A percentile compares a stretch with the other conserved stretches of the same genome.
phyloP scores from a whole-genome alignment of 92 coral and sea anemone species.

The Parazoanthus swiftii region DNA sequence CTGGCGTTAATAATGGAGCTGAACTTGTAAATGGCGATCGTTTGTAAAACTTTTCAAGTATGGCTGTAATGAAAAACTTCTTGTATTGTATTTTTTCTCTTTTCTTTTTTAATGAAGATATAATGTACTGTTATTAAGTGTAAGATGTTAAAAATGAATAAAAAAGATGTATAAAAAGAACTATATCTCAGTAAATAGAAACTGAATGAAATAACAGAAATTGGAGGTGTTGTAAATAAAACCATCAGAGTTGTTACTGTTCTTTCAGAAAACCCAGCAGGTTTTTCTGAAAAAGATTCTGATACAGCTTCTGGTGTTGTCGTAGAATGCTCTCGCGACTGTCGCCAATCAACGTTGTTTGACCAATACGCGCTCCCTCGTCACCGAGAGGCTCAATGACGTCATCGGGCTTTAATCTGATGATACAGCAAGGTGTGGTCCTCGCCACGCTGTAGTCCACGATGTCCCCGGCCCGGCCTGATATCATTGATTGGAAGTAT shows the following conservation, averaged over 20 bases:
- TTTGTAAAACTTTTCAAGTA: too few relatives aligned
- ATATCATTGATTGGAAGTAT: slow-evolving; percentile 35
- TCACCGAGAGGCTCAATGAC: slow-evolving; percentile 29
- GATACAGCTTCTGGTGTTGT: slow-evolving; percentile 19
- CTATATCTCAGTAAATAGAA: too few relatives aligned
- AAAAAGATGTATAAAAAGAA: too few relatives aligned
- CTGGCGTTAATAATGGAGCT: too few relatives aligned
- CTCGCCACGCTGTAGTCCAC: slow-evolving; percentile 21
- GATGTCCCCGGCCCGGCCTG: slow-evolving; percentile 40
- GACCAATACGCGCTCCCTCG: slow-evolving; percentile 38
- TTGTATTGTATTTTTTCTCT: too few relatives aligned
- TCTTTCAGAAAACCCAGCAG: slow-evolving; percentile 15
- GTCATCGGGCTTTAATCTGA: slow-evolving; percentile 39
- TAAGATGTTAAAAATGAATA: too few relatives aligned
- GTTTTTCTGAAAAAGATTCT: slow-evolving; percentile 32
- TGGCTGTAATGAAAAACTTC: too few relatives aligned
- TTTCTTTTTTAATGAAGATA: too few relatives aligned
- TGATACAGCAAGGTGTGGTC: slow-evolving; percentile 9
- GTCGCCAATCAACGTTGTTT: slow-evolving; percentile 33
- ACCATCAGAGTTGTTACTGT: not conserved
- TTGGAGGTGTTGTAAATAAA: not conserved
- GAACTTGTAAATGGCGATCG: too few relatives aligned
- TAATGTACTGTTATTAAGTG: too few relatives aligned
- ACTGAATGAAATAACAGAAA: too few relatives aligned
- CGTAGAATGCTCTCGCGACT: slow-evolving; percentile 9